A percentile compares a stretch with the other conserved stretches of the same genome.
Conservation (phyloP, 2,888 invertebrate species). For the Nineta flava region DNA sequence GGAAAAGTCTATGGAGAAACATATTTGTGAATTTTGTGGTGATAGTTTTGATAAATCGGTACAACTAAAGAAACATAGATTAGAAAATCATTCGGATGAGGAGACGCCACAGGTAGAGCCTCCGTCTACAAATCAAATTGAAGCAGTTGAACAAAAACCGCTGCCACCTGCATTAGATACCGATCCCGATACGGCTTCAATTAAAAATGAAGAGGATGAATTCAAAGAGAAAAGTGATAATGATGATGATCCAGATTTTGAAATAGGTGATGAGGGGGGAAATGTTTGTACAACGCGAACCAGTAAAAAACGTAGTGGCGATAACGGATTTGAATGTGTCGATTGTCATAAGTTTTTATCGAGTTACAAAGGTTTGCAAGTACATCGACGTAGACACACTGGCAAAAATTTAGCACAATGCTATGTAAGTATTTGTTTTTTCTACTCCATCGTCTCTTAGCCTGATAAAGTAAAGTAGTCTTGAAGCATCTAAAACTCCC, state of each 20-base stretch:
- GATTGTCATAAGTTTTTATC: conserved; percentile 21
- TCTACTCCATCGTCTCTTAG: too few relatives aligned
- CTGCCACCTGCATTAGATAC: too few relatives aligned
- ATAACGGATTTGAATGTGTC: conserved; percentile 17
- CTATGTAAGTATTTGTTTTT: conserved; percentile 15
- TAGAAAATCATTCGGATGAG: conserved; percentile 12
- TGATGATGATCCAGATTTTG: conserved; percentile 11
- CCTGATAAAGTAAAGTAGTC: too few relatives aligned
- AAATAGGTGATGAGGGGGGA: conserved; percentile 6
- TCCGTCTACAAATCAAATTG: conserved; percentile 1
- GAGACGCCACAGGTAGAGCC: not conserved
- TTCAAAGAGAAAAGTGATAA: conserved; percentile 11
- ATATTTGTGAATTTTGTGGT: conserved; percentile 18
- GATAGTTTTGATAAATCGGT: conserved; percentile 17
- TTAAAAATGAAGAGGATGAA: not conserved
- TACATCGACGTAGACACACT: conserved; percentile 51
- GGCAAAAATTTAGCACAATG: conserved; percentile 26
- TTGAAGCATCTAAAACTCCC: too few relatives aligned
- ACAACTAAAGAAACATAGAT: conserved; percentile 17
- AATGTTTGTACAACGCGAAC: conserved; percentile 11
- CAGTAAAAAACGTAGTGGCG: conserved; percentile 8
- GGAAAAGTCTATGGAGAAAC: conserved; percentile 7
- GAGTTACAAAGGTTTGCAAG: conserved; percentile 20
- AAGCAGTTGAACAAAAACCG: conserved; percentile 7
- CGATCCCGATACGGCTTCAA: not conserved